Evolutionary conservation across 2,888 invertebrate genomes (phyloP), one percentile per base, ranked within the genome.

Genomic region (Seladonia tumulorum): DNA sequence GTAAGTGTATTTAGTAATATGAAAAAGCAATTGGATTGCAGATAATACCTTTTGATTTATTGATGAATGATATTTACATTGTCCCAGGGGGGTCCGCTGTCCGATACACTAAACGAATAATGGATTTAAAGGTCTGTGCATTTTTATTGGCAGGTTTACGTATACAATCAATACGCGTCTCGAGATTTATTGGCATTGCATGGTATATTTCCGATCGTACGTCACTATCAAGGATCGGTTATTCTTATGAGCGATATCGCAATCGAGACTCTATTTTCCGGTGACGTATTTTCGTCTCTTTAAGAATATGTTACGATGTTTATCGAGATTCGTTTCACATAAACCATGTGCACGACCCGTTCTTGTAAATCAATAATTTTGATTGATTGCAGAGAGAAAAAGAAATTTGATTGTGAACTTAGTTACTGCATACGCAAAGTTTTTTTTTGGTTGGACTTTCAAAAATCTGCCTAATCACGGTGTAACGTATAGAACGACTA

Each of bases 151-250:
- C 29, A 63, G 45, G n/a, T 57, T 39, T 22, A 22, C 22, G 45
- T 25, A 47, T 2, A 29, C 63, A 63, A 76, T 76, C 76, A 45
- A 76, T 76, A 45, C 29, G 25, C 29, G 10, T 2, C 14, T 35
- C 47, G 22, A 63, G 76, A 76, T 76, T 76, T 76, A 63, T 76
- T 76, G 76, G 29, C 12, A 35, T 42, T 63, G 76, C 39, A 10
- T 22, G 63, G 18, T 42, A 63, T 63, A 76, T 63, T 76, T 45
- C 47, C 18, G 63, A 45, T 45, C 45, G 42, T 76, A 63, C 45
- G 45, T 63, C 22, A 42, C 18, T 75, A 75, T 42, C 42, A 60
- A 60, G 76, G 22, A 76, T 63, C 29, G 63, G 22, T 18, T n/a
- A 16, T 14, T 42, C 29, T 63, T 63, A 29, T 63, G 63, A 76